These are phyloP conservation scores for Paratrypauchen microcephalus DNA, from an alignment of 2,797 vertebrate species.

Conservation along the genomic window DNA sequence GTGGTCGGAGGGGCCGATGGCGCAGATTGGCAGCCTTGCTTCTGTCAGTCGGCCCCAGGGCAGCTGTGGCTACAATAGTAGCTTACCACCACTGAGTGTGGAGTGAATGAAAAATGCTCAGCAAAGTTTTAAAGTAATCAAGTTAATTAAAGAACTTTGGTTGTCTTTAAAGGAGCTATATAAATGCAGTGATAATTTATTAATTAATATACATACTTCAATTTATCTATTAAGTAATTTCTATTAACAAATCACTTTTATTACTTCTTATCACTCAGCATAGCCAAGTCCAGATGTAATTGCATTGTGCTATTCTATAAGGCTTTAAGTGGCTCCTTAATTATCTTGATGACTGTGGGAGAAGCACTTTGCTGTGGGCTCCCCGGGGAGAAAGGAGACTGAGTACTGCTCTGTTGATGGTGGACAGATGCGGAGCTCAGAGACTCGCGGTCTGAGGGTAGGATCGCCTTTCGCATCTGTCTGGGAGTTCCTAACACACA, in stretches of 20 bases:
- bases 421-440: conserved; percentile 60
- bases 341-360: conserved; percentile 50
- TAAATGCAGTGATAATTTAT: too few species aligned
- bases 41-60: too few species aligned
- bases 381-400: conserved; percentile 49
- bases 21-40: too few species aligned
- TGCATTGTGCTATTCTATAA: conserved; percentile 28
- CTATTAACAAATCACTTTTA: conserved; percentile 1
- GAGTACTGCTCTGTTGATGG: conserved; percentile 39
- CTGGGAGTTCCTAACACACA: conserved; percentile 46
- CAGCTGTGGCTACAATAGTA: too few species aligned
- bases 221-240: conserved; percentile 10
- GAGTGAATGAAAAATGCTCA: too few species aligned
- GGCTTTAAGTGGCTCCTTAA: conserved; percentile 54
- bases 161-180: too few species aligned
- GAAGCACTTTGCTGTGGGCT: conserved; percentile 27
- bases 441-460: conserved; percentile 59
- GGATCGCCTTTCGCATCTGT: conserved; percentile 71
- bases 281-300: conserved; percentile 17
- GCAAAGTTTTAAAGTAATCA: too few species aligned
- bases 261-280: conserved; percentile 14
- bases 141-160: too few species aligned
- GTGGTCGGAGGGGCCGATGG: too few species aligned
- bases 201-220: not conserved
- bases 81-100: too few species aligned